These are phyloP conservation scores for Channa maculata DNA, from an alignment of 2,113 vertebrate species.

Conservation along the genomic window DNA sequence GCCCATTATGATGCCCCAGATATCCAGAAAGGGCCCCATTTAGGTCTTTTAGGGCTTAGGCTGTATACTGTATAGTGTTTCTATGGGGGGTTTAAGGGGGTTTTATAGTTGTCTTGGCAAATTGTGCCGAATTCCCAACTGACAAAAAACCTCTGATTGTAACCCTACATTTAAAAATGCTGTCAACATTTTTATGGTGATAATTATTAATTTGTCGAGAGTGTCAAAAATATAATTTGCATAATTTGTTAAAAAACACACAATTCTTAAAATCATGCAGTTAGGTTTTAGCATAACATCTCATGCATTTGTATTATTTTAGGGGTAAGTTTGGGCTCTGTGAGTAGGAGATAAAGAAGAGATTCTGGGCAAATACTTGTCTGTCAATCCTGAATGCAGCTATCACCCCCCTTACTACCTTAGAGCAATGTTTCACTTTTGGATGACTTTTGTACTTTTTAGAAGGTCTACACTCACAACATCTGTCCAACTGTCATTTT, in stretches of 20 bases:
- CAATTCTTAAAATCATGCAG: no score
- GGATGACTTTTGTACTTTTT: conserved; percentile 20
- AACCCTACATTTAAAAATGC: no score
- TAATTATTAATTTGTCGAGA: background rate
- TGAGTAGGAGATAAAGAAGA: background rate
- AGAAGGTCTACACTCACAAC: background rate
- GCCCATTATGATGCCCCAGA: no score
- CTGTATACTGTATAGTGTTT: no score
- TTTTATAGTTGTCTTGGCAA: no score
- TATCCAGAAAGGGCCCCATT: no score
- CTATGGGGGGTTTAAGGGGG: no score
- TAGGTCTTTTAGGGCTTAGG: no score
- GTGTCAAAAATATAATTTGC: background rate
- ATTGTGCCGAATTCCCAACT: no score
- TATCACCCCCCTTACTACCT: conserved; percentile 5
- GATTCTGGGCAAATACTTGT: conserved; percentile 21
- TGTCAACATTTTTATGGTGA: background rate
- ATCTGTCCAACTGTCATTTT: conserved; percentile 3
- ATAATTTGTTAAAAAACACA: no score
- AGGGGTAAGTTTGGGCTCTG: background rate
- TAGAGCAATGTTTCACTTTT: conserved; percentile 22
- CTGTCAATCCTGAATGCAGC: conserved; percentile 21
- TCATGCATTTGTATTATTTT: background rate
- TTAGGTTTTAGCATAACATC: background rate
- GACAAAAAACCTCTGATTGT: background rate